Percentiles rank a stretch among this genome's conserved stretches.
These are phyloP conservation scores for Poecilia velifera DNA, from an alignment of 2,797 vertebrate genomes.

Conservation along the genomic window DNA sequence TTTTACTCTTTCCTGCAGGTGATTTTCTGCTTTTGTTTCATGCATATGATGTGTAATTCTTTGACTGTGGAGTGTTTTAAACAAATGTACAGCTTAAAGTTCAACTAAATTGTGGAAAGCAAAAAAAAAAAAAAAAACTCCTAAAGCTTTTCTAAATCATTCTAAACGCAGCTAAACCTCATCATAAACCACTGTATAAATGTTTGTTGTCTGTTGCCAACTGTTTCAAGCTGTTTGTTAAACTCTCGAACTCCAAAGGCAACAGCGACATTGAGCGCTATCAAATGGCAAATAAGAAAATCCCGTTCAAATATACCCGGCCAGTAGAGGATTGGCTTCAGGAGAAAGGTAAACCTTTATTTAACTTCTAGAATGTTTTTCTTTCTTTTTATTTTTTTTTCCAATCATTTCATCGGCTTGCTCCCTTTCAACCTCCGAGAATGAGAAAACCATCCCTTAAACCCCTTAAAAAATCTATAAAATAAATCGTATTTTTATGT, in stretches of 20 bases:
- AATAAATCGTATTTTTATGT: constrained; percentile 46
- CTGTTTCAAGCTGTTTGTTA: constrained; percentile 94
- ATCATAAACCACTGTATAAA: constrained; percentile 82
- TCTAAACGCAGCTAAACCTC: constrained; percentile 81
- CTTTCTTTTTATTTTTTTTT: constrained; percentile 51
- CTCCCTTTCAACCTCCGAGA: constrained; percentile 73
- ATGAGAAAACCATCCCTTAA: too few relatives aligned
- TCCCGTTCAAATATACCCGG: constrained; percentile 99
- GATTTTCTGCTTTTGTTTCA: constrained; percentile 35
- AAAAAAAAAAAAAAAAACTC: constrained; percentile 25
- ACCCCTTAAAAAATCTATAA: constrained; percentile 64
- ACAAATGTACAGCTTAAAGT: constrained; percentile 55
- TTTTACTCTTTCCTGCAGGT: constrained; percentile 54
- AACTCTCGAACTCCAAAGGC: constrained; percentile 98
- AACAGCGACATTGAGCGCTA: constrained; percentile 99
- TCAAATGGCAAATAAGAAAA: constrained; percentile 99
- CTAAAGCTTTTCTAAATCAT: constrained; percentile 79
- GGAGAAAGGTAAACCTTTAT: constrained; percentile 97
- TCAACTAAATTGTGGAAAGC: constrained; percentile 57
- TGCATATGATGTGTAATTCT: constrained; percentile 35
- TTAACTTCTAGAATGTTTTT: constrained; percentile 85
- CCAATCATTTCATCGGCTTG: constrained; percentile 80
- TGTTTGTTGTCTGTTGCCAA: constrained; percentile 86
- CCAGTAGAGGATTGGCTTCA: constrained; percentile 98
- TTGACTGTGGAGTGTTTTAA: constrained; percentile 60